phyloP scores from a whole-genome alignment of 2,113 vertebrate species.

The Pontoporia blainvillei region DNA sequence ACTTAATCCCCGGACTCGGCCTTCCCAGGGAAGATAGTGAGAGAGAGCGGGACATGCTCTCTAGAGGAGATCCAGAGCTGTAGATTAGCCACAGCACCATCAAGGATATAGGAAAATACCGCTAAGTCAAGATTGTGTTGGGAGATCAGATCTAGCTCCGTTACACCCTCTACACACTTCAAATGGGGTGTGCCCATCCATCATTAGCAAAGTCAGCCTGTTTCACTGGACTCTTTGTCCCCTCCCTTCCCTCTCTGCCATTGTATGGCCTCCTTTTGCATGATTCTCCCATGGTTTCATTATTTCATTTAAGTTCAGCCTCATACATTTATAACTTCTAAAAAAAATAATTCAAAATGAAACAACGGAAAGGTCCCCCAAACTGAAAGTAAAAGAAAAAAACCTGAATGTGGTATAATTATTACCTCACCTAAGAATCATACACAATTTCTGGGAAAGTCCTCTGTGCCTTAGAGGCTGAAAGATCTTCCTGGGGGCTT shows the following conservation, averaged over 20 bases:
- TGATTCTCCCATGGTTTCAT: background rate
- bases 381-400: background rate
- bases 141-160: background rate
- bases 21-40: background rate
- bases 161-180: background rate
- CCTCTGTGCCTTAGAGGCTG: background rate
- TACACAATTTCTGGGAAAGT: background rate
- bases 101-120: background rate
- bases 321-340: background rate
- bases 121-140: background rate
- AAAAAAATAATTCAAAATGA: background rate
- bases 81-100: background rate
- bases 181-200: accelerated
- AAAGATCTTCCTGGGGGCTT: background rate
- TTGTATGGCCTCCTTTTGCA: background rate
- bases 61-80: background rate
- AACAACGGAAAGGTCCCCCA: background rate
- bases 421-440: background rate
- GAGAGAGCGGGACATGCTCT: background rate
- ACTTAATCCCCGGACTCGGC: background rate
- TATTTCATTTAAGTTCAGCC: background rate
- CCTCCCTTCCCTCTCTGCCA: background rate
- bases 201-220: background rate
- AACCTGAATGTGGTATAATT: background rate
- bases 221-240: background rate